A percentile compares a stretch with the other conserved stretches of the same genome.
phyloP scores from a whole-genome alignment of 2,888 invertebrate species.

The Parochlus steinenii region DNA sequence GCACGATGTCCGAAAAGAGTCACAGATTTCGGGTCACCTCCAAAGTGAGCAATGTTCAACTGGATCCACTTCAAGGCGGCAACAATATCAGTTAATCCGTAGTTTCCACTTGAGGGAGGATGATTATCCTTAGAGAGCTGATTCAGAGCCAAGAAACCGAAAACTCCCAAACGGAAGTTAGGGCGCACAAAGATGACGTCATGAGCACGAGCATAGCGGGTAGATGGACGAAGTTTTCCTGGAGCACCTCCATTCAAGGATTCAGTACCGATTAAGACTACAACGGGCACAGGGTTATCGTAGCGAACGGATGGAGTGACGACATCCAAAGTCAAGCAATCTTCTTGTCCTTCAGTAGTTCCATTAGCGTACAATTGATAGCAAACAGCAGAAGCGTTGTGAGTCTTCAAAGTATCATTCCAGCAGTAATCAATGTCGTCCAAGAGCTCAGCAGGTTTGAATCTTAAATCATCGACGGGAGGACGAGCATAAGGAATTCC shows the following conservation, averaged over 20 bases:
- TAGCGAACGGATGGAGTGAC: constrained; percentile 68
- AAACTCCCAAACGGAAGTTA: constrained; percentile 62
- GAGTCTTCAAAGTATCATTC: constrained; percentile 54
- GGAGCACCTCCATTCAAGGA: constrained; percentile 62
- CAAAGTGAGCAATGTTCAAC: constrained; percentile 66
- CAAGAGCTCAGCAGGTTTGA: constrained; percentile 50
- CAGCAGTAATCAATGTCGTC: constrained; percentile 56
- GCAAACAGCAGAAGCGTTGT: constrained; percentile 49
- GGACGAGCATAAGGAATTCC: constrained; percentile 69
- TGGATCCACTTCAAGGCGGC: constrained; percentile 65
- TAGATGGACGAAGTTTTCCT: constrained; percentile 52
- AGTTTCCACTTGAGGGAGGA: constrained; percentile 68
- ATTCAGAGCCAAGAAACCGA: constrained; percentile 67
- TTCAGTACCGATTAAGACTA: constrained; percentile 67
- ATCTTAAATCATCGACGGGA: constrained; percentile 49
- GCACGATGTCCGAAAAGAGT: constrained; percentile 74
- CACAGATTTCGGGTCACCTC: constrained; percentile 60
- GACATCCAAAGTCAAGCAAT: constrained; percentile 69
- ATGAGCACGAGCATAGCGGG: constrained; percentile 54
- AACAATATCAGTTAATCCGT: constrained; percentile 66
- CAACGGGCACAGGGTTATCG: constrained; percentile 61
- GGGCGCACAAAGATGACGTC: constrained; percentile 76
- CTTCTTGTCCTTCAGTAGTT: constrained; percentile 51
- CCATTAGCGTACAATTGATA: constrained; percentile 52
- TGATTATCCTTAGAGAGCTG: constrained; percentile 49